phyloP scores from a whole-genome alignment of 2,113 vertebrate species.

The Microcebus murinus region DNA sequence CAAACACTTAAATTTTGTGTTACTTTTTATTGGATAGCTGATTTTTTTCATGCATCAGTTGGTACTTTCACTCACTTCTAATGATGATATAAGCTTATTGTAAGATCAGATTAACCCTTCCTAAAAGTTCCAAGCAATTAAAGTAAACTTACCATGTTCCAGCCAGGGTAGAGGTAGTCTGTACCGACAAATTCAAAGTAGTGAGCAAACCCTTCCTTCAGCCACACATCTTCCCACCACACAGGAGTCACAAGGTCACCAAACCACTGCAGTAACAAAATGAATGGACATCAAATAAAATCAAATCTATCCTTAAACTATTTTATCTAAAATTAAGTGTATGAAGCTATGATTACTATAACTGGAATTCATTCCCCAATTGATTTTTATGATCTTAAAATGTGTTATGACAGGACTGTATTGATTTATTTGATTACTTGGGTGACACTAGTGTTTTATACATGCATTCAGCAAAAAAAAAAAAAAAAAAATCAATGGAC shows the following conservation, averaged over 20 bases:
- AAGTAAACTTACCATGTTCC: slow-evolving; percentile 94
- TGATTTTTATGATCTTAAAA: slow-evolving; percentile 17
- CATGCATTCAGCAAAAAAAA: slow-evolving; percentile 27
- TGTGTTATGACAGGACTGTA: not conserved
- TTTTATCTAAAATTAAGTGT: slow-evolving; percentile 30
- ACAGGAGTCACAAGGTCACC: slow-evolving; percentile 98
- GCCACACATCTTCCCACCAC: slow-evolving; percentile 99
- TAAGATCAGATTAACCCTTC: slow-evolving; percentile 44
- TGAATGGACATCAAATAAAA: not conserved
- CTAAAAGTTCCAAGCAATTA: not conserved
- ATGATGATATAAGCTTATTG: slow-evolving; percentile 7
- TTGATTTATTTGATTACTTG: not conserved
- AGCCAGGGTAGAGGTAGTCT: slow-evolving; percentile 98
- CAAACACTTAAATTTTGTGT: slow-evolving; percentile 68
- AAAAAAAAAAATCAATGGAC: not conserved
- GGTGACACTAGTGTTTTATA: not conserved
- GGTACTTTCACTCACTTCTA: slow-evolving; percentile 49
- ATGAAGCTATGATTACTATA: slow-evolving; percentile 12
- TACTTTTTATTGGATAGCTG: slow-evolving; percentile 68
- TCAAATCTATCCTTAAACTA: not conserved
- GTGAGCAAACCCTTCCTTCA: slow-evolving; percentile 98
- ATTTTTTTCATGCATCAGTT: slow-evolving; percentile 57
- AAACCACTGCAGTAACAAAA: slow-evolving; percentile 92
- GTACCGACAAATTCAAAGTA: slow-evolving; percentile 98
- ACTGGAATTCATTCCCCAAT: not conserved